Base-by-base conservation (phyloP, 2,797 vertebrate genomes). In the Limnodromus scolopaceus region DNA sequence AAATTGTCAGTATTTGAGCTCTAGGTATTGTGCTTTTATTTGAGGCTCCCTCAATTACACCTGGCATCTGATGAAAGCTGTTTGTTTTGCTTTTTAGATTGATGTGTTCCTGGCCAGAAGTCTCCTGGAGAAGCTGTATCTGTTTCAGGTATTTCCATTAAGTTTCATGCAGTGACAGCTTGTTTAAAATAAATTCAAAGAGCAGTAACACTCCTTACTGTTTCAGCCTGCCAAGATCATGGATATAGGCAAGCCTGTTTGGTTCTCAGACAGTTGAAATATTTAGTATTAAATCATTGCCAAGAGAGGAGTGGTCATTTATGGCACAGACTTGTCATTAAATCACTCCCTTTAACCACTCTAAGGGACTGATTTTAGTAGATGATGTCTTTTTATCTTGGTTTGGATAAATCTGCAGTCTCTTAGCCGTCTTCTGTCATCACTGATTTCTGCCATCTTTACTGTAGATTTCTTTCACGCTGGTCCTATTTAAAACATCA, bases 41-140 rank as follows among this genome's bases (percentile, higher is more conserved):
- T 83, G 53, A 91, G 53, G 14, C 34, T 71, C 39, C 53, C 48
- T 63, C 43, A 36, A 2, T 82, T 63, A 34, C n/a, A 64, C 32
- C 10, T 93, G 84, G 54, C 17, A 43, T 64, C 84, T 82, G 90
- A 76, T 91, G 36, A 10, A 75, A 68, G 90, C 66, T 91, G 69
- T 51, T 83, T 83, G 51, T 54, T 65, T 87, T 94, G 81, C 48
- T 84, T 92, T 89, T 86, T 91, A 99, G 99, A 99, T 99, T 79
- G 99, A 99, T 0, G 99, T 99, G 53, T 99, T 99, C 96, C 98
- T 99, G 87, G 99, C 99, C 96, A 99, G 99, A 98, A 99, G 99
- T 96, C 98, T 99, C 7, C 98, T 99, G 69, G 99, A 99, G 85
- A 99, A 99, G 96, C 98, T 99, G 11, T 99, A 99, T 97, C 98